Evolutionary conservation across 2,113 vertebrate genomes (phyloP), one percentile per base, ranked within the genome.

Genomic region (Muntiacus muntjak): DNA sequence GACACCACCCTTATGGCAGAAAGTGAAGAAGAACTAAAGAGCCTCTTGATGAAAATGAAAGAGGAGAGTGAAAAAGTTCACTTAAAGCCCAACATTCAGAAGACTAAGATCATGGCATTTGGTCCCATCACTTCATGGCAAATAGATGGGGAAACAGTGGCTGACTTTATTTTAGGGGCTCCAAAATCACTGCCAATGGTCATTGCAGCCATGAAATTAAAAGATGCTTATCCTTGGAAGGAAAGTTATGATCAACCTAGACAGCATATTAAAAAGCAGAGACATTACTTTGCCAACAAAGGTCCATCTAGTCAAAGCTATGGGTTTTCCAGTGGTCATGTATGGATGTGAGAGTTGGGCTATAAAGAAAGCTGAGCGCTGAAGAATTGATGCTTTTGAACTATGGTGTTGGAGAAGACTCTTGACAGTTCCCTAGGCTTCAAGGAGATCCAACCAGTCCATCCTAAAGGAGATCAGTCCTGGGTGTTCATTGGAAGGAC

Each of bases 311-410:
- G 33, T 10, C 17, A 19, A n/a, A 8, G 16, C 17, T 67, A n/a
- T 67, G 33, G 1, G n/a, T 36, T 67, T 36, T n/a, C 33, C 16
- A 10, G 64, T 67, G 2, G 64, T 36, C 8, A 67, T 19, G 64
- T 67, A 5, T 67, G 33, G 8, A 36, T 21, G 33, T 67, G 7
- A 67, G 64, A 36, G 64, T 36, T 36, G 4, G 64, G 36, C 64
- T 36, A 5, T 67, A 4, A 67, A 36, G 33, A 67, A 67, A 11
- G 17, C 4, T 67, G 64, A 67, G 64, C 0, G 0, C 33, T 3
- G 0, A 4, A n/a, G 16, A n/a, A 67, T 67, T 36, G 8, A 67
- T 67, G 64, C 64, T 36, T 67, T 36, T 21, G 33, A 21, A 36
- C 33, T 36, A 16, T 11, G 33, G 33, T 36, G 30, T 21, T 67